phyloP scores from a whole-genome alignment of 2,888 invertebrate species.

The Parnassius glacialis region DNA sequence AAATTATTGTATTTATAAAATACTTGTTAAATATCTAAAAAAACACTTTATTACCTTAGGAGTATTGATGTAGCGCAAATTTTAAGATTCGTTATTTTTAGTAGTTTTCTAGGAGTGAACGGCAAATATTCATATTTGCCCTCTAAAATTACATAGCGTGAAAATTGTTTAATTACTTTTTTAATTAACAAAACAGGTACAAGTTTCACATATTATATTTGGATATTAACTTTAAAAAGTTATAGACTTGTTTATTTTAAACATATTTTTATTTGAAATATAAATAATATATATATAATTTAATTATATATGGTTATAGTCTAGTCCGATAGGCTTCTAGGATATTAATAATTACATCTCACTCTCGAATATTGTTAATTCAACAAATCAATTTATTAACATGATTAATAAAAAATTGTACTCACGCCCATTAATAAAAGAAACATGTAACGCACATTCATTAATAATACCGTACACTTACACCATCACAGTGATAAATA shows the following conservation, averaged over 20 bases:
- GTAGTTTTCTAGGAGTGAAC: conserved; percentile 38
- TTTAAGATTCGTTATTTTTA: conserved; percentile 46
- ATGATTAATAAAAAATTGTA: not conserved
- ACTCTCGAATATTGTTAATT: too few relatives aligned
- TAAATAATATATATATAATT: too few relatives aligned
- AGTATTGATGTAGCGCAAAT: conserved; percentile 43
- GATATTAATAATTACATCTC: too few relatives aligned
- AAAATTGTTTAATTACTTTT: conserved; percentile 30
- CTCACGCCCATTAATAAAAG: conserved; percentile 11
- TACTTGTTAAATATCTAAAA: too few relatives aligned
- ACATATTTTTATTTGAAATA: too few relatives aligned
- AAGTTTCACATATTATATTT: conserved; percentile 15
- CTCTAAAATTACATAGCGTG: conserved; percentile 56
- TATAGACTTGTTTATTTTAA: too few relatives aligned
- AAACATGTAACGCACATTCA: not conserved
- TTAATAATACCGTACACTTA: conserved; percentile 1
- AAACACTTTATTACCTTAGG: too few relatives aligned
- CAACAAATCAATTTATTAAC: too few relatives aligned
- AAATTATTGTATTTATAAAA: too few relatives aligned
- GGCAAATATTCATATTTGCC: conserved; percentile 54
- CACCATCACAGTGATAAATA: conserved; percentile 11
- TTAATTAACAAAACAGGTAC: conserved; percentile 13
- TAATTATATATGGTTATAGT: too few relatives aligned
- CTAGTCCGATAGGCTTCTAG: too few relatives aligned
- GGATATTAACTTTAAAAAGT: too few relatives aligned